Conservation (phyloP, 2,888 invertebrate genomes). For the Leucozona laternaria region DNA sequence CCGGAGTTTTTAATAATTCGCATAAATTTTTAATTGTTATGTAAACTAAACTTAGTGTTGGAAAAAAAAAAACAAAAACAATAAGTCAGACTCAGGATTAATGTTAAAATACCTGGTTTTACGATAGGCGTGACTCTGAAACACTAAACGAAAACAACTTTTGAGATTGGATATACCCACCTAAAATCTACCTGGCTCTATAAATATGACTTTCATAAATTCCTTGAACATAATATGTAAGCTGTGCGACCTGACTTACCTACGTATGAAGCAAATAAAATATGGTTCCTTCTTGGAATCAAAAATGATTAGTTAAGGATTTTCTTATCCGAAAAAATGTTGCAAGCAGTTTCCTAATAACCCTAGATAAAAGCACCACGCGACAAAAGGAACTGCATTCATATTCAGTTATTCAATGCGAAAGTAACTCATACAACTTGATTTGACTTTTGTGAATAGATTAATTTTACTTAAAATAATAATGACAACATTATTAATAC, state of each 20-base stretch:
- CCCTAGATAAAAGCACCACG: background rate
- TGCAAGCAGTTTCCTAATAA: background rate
- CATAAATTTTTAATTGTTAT: too few species aligned
- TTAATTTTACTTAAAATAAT: background rate
- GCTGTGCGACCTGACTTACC: background rate
- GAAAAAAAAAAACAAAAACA: too few species aligned
- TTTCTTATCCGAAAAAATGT: background rate
- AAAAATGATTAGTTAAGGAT: background rate
- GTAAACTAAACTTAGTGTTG: too few species aligned
- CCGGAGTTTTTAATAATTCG: too few species aligned
- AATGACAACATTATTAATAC: constrained; percentile 1
- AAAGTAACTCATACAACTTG: background rate
- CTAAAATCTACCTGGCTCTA: background rate
- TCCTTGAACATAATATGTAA: background rate
- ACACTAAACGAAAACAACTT: background rate
- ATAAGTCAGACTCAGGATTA: background rate
- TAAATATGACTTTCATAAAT: background rate
- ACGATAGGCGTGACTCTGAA: background rate
- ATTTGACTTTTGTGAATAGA: background rate
- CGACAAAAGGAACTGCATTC: background rate
- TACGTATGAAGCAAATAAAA: background rate
- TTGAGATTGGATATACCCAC: too few species aligned
- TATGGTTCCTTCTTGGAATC: background rate
- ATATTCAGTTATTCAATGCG: background rate
- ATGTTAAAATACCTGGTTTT: background rate